phyloP scores from a whole-genome alignment of 1,140 invertebrate species.

The Caenorhabditis briggsae region DNA sequence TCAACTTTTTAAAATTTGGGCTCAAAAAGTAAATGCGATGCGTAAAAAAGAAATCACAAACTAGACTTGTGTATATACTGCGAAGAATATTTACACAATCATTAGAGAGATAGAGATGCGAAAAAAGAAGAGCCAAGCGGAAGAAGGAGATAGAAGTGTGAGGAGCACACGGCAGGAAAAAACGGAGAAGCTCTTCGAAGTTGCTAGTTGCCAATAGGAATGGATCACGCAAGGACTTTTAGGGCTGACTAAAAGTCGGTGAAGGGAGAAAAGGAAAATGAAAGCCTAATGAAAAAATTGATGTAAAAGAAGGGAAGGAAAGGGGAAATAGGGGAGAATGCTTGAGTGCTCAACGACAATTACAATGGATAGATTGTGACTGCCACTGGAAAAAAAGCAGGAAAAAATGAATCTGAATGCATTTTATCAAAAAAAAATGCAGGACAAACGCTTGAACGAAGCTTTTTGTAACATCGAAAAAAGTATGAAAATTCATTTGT shows the following conservation, averaged over 20 bases:
- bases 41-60: not conserved
- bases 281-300: slow-evolving; percentile 49
- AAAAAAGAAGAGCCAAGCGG: not conserved
- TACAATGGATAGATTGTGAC: slow-evolving; percentile 45
- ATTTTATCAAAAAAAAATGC: not conserved
- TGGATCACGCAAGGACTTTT: not conserved
- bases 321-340: not conserved
- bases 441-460: not conserved
- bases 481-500: not conserved
- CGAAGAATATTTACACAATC: slow-evolving; percentile 33
- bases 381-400: not conserved
- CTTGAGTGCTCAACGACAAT: slow-evolving; percentile 49
- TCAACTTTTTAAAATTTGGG: too few relatives aligned
- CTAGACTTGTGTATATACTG: slow-evolving; percentile 22
- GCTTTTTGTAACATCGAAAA: not conserved
- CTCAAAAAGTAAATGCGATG: not conserved
- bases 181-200: not conserved
- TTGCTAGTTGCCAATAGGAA: slow-evolving; percentile 16
- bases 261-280: not conserved
- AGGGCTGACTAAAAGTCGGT: not conserved
- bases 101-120: not conserved
- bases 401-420: not conserved
- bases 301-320: not conserved
- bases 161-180: not conserved
- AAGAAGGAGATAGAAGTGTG: not conserved